Evolutionary conservation across 2,113 vertebrate species (phyloP).

Genomic region (Thermophis baileyi): DNA sequence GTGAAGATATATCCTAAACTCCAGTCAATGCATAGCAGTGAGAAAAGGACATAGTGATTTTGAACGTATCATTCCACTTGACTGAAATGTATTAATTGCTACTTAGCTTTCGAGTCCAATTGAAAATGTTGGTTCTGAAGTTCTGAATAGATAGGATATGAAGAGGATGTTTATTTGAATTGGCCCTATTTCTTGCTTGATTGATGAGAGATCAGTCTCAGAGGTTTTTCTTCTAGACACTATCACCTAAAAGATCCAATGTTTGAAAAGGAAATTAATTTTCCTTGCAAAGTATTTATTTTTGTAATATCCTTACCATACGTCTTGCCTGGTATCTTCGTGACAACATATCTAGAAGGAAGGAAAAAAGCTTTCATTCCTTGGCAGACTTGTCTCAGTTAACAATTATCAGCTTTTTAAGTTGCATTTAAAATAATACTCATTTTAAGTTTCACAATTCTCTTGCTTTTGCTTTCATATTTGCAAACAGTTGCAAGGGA

Average conservation of each 20-base stretch:
- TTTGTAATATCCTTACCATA: background rate
- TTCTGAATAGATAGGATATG: background rate
- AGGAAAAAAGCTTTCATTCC: background rate
- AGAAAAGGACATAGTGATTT: background rate
- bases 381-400: background rate
- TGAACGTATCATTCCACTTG: background rate
- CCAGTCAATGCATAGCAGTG: background rate
- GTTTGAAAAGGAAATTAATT: background rate
- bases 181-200: background rate
- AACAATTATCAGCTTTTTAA: background rate
- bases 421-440: background rate
- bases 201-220: background rate
- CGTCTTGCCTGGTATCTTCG: background rate
- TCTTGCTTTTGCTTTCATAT: background rate
- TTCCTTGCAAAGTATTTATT: background rate
- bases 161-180: background rate
- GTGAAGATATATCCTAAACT: background rate
- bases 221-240: background rate
- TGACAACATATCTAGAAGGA: background rate
- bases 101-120: background rate
- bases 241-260: background rate
- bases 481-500: background rate
- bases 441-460: background rate
- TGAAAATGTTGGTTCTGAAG: background rate
- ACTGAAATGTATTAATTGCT: background rate